Conservation (phyloP, 2,797 vertebrate genomes). For the Arctocebus calabarensis region DNA sequence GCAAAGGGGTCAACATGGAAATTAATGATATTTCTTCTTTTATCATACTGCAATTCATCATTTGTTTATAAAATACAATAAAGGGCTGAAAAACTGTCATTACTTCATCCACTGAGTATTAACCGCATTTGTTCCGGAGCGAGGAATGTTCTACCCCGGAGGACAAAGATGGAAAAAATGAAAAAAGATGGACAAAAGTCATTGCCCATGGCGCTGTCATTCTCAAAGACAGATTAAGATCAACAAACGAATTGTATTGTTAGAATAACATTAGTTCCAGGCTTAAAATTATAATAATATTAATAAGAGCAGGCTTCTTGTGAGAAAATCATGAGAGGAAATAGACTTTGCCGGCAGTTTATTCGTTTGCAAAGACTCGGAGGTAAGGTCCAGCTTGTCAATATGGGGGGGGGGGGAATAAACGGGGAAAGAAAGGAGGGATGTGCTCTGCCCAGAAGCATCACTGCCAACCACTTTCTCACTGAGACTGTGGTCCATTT, state of each 20-base stretch:
- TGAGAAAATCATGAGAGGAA: neutral
- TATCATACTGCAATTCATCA: neutral
- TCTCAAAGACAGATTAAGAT: neutral
- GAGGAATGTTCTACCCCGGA: neutral
- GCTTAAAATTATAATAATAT: neutral
- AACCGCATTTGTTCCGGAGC: neutral
- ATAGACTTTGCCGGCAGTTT: too few species aligned
- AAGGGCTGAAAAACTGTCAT: neutral
- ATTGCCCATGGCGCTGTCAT: accelerated
- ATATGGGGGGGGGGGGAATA: too few species aligned
- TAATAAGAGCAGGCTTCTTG: neutral
- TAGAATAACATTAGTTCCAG: neutral
- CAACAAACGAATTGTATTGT: neutral
- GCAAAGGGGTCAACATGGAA: neutral
- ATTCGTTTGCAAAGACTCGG: neutral
- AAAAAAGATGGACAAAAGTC: neutral
- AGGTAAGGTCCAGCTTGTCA: neutral
- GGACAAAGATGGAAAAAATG: neutral
- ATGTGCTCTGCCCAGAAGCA: accelerated
- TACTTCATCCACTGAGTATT: neutral
- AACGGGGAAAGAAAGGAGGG: neutral
- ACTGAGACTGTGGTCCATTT: accelerated
- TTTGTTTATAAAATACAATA: neutral
- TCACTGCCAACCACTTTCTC: neutral
- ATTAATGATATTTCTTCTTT: neutral